Conservation (phyloP, 2,888 invertebrate species). For the Heterodera filipjevi region DNA sequence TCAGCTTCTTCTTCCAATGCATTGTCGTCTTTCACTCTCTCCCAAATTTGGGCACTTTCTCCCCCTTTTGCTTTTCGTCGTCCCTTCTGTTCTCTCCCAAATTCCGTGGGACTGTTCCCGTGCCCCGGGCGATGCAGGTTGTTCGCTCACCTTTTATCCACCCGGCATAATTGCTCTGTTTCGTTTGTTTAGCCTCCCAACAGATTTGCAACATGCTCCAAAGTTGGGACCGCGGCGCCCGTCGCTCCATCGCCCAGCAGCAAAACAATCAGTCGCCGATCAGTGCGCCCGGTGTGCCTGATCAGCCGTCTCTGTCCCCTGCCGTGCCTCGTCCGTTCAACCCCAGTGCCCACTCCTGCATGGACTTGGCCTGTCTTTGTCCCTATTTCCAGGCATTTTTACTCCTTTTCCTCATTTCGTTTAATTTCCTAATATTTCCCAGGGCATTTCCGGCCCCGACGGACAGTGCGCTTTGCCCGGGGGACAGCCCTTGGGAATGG, state of each 20-base stretch:
- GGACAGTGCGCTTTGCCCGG: conserved; percentile 52
- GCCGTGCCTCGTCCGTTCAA: conserved; percentile 53
- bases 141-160: background rate
- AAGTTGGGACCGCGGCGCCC: conserved; percentile 44
- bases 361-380: conserved; percentile 58
- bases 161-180: background rate
- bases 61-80: background rate
- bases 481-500: conserved; percentile 52
- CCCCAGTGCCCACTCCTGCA: conserved; percentile 55
- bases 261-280: conserved; percentile 44
- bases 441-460: conserved; percentile 51
- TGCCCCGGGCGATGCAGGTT: background rate
- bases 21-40: background rate
- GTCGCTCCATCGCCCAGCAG: conserved; percentile 40
- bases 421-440: background rate
- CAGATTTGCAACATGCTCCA: conserved; percentile 44
- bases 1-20: background rate
- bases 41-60: background rate
- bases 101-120: background rate
- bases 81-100: background rate
- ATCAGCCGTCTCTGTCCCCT: conserved; percentile 47
- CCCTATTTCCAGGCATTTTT: conserved; percentile 49
- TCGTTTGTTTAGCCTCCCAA: conserved; percentile 32
- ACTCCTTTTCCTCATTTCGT: background rate
- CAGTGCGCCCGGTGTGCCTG: conserved; percentile 49